Evolutionary conservation across 1,140 invertebrate species (phyloP).

Genomic region (Lucilia sericata): DNA sequence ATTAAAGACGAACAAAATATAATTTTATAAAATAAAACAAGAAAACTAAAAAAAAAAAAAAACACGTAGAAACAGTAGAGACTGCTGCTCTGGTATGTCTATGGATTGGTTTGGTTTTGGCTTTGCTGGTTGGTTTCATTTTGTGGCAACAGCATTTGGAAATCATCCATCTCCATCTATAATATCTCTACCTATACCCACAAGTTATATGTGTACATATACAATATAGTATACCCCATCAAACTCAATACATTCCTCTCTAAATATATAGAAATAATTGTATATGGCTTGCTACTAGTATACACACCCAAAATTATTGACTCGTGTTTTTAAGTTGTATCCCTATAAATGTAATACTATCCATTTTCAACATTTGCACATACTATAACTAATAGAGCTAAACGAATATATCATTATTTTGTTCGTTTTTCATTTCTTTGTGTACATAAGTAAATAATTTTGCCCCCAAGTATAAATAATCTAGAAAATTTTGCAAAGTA

Average conservation of each 20-base stretch:
- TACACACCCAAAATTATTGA: slow-evolving; percentile 43
- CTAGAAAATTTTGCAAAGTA: neutral
- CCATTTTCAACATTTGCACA: slow-evolving; percentile 21
- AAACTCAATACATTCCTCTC: neutral
- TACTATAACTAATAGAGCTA: neutral
- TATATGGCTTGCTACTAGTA: neutral
- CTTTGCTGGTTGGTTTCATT: neutral
- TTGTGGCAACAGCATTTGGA: neutral
- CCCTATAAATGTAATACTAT: slow-evolving; percentile 44
- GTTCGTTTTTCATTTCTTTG: neutral
- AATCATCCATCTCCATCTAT: neutral
- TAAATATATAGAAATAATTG: neutral
- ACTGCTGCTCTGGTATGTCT: neutral
- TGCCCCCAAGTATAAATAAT: neutral
- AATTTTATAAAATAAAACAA: neutral
- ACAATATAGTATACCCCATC: neutral
- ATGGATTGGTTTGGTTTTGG: neutral
- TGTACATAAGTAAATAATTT: neutral
- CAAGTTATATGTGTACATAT: neutral
- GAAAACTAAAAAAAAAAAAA: neutral
- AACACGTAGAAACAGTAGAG: neutral
- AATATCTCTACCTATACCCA: neutral
- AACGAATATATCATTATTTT: too few species aligned
- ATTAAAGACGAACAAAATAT: neutral
- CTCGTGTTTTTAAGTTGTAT: slow-evolving; percentile 35